Evolutionary conservation across 2,888 invertebrate genomes (phyloP).

Genomic region (Scaptomyza parva): DNA sequence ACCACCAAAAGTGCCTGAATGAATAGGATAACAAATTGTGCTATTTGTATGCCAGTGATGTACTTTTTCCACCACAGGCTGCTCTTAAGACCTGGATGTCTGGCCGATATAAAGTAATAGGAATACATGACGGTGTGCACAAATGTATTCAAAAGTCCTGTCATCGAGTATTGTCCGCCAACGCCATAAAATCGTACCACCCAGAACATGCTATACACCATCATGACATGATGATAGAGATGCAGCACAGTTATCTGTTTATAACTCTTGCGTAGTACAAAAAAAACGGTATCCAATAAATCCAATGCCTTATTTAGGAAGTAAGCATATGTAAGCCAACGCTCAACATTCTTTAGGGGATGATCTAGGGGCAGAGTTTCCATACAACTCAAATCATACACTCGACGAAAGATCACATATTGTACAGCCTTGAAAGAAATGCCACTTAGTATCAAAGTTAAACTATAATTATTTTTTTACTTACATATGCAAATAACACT

Average conservation of each 20-base stretch:
- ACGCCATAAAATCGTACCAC: constrained; percentile 90
- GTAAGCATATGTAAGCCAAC: constrained; percentile 48
- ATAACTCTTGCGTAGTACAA: constrained; percentile 94
- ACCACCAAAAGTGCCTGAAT: constrained; percentile 85
- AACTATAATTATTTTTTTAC: constrained; percentile 5
- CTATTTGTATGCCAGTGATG: constrained; percentile 85
- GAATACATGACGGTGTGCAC: constrained; percentile 86
- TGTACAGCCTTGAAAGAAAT: neutral
- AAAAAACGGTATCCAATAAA: constrained; percentile 92
- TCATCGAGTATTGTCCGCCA: constrained; percentile 84
- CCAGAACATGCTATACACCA: constrained; percentile 89
- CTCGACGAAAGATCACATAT: neutral
- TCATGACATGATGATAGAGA: constrained; percentile 93
- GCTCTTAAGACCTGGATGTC: constrained; percentile 84
- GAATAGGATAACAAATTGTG: constrained; percentile 88
- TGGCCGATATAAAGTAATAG: constrained; percentile 85
- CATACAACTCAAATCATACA: constrained; percentile 37
- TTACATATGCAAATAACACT: constrained; percentile 84
- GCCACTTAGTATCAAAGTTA: too few relatives aligned
- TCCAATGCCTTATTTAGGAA: constrained; percentile 88
- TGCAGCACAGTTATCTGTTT: constrained; percentile 94
- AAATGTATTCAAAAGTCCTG: constrained; percentile 85
- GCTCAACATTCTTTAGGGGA: constrained; percentile 21
- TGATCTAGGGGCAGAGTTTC: constrained; percentile 2
- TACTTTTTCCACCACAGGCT: constrained; percentile 86